Conservation (phyloP, 2,113 vertebrate genomes). For the Sarotherodon lohbergeri region DNA sequence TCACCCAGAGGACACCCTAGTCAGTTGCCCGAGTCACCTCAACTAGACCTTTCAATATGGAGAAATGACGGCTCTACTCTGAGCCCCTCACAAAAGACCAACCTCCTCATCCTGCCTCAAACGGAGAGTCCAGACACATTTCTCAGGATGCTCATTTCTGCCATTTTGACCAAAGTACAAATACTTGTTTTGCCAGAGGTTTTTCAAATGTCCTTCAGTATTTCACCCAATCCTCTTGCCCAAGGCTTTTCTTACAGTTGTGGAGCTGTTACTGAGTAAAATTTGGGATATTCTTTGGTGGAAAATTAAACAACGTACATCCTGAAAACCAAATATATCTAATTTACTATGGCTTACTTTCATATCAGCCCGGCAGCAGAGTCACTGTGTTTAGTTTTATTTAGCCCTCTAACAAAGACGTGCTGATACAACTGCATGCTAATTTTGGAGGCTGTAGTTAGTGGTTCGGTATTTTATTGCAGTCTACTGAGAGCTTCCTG, state of each 20-base stretch:
- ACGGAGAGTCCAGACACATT: background rate
- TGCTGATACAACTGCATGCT: background rate
- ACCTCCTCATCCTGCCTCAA: background rate
- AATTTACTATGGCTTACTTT: background rate
- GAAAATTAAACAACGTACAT: background rate
- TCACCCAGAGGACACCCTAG: background rate
- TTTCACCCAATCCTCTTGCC: background rate
- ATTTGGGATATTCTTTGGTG: background rate
- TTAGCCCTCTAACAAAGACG: background rate
- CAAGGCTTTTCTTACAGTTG: background rate
- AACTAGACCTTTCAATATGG: background rate
- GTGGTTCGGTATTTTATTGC: background rate
- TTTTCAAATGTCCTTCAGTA: background rate
- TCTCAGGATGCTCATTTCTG: background rate
- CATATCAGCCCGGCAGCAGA: background rate
- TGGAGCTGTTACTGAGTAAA: background rate
- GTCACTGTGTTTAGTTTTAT: background rate
- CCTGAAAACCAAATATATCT: background rate
- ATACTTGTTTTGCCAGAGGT: background rate
- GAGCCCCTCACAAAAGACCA: background rate
- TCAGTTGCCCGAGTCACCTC: background rate
- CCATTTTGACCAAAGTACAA: background rate
- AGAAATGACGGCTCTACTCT: background rate
- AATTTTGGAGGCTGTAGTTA: background rate
- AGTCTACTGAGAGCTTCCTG: background rate